phyloP scores from a whole-genome alignment of 2,888 invertebrate species.

The Caenorhabditis sp. region DNA sequence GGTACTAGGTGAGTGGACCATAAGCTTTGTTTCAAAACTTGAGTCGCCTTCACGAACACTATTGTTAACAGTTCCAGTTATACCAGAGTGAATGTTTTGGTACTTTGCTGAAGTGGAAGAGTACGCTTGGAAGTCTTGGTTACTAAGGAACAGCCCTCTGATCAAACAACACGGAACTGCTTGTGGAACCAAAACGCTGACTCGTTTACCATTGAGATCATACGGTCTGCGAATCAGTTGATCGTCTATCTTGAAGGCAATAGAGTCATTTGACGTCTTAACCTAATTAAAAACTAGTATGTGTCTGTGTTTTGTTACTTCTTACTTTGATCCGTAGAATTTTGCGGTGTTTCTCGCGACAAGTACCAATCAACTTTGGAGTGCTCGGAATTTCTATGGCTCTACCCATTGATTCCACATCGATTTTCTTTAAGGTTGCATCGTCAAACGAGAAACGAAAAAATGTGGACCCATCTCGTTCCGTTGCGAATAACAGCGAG shows the following conservation, averaged over 20 bases:
- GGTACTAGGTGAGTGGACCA: not conserved
- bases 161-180: conserved; percentile 56
- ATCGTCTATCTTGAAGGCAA: conserved; percentile 52
- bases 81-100: not conserved
- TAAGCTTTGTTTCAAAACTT: not conserved
- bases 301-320: not conserved
- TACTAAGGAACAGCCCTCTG: conserved; percentile 46
- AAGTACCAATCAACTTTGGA: conserved; percentile 43
- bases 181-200: conserved; percentile 46
- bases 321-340: conserved; percentile 41
- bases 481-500: conserved; percentile 54
- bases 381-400: conserved; percentile 14
- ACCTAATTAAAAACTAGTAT: conserved; percentile 16
- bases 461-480: conserved; percentile 29
- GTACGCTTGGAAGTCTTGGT: conserved; percentile 31
- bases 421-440: conserved; percentile 42
- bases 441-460: conserved; percentile 52
- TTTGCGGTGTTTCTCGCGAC: conserved; percentile 50
- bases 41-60: not conserved
- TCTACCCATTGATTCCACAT: conserved; percentile 36
- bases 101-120: conserved; percentile 19
- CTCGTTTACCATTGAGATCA: not conserved
- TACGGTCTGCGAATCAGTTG: conserved; percentile 51
- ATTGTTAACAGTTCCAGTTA: not conserved
- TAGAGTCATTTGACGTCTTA: conserved; percentile 29